A percentile compares a stretch with the other conserved stretches of the same genome.
phyloP scores from a whole-genome alignment of 2,888 invertebrate genomes.

The Folsomia manolachei region DNA sequence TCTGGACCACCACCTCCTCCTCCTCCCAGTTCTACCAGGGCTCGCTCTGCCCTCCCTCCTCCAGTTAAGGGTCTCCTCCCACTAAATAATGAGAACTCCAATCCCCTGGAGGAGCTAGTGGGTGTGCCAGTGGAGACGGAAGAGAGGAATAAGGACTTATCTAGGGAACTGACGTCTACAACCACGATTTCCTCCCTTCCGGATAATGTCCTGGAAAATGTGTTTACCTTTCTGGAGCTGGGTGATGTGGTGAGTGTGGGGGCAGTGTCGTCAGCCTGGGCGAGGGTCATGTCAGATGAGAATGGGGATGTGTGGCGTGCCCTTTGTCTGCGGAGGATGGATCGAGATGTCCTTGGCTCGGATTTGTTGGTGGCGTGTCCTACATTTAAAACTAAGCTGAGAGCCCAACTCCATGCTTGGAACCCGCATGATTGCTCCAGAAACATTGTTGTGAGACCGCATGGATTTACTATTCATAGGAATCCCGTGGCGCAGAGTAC shows the following conservation, averaged over 20 bases:
- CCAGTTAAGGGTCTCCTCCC: too few relatives aligned
- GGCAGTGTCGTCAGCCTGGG: conserved; percentile 91
- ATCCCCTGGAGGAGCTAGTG: too few relatives aligned
- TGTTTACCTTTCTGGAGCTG: conserved; percentile 86
- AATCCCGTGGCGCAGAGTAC: conserved; percentile 99
- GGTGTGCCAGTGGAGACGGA: too few relatives aligned
- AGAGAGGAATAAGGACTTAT: too few relatives aligned
- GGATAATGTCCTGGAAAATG: conserved; percentile 79
- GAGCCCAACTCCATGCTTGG: conserved; percentile 94
- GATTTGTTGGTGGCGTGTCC: conserved; percentile 83
- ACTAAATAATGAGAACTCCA: too few relatives aligned
- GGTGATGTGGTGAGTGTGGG: conserved; percentile 81
- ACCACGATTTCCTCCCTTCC: conserved; percentile 58
- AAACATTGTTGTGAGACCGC: conserved; percentile 93
- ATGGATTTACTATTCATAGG: conserved; percentile 95
- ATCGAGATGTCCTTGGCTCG: conserved; percentile 83
- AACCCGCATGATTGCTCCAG: conserved; percentile 95
- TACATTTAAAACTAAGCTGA: conserved; percentile 87
- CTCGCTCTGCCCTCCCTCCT: too few relatives aligned
- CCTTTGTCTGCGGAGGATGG: conserved; percentile 80
- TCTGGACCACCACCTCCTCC: too few relatives aligned
- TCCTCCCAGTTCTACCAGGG: too few relatives aligned
- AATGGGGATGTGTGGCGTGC: conserved; percentile 93
- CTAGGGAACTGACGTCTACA: too few relatives aligned
- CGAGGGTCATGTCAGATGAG: conserved; percentile 82